Evolutionary conservation across 2,888 invertebrate genomes (phyloP).

Genomic region (Steromphala cineraria): DNA sequence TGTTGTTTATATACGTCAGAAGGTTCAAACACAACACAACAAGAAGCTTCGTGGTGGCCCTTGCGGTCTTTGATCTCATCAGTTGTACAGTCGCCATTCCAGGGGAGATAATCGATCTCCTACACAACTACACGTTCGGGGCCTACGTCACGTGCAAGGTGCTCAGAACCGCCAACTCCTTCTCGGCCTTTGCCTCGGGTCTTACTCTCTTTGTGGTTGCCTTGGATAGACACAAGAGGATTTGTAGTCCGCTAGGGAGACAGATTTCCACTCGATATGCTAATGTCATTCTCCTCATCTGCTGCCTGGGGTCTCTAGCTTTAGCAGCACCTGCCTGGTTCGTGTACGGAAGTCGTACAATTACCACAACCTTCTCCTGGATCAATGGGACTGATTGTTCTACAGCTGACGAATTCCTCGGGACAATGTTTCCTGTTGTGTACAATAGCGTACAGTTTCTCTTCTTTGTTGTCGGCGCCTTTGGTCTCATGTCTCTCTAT

Average conservation of each 20-base stretch:
- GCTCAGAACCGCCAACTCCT: constrained; percentile 39
- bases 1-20: constrained; percentile 21
- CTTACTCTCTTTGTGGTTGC: constrained; percentile 43
- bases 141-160: constrained; percentile 21
- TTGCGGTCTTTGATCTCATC: constrained; percentile 22
- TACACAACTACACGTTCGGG: constrained; percentile 22
- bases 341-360: constrained; percentile 32
- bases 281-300: constrained; percentile 24
- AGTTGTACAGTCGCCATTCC: constrained; percentile 26
- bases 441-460: constrained; percentile 38
- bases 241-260: not conserved
- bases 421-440: constrained; percentile 30
- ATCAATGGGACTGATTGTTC: constrained; percentile 42
- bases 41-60: constrained; percentile 22
- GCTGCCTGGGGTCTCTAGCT: constrained; percentile 17
- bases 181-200: constrained; percentile 44
- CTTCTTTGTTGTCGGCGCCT: constrained; percentile 31
- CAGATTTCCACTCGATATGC: constrained; percentile 4
- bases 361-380: constrained; percentile 12
- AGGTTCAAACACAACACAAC: constrained; percentile 22
- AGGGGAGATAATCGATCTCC: constrained; percentile 28
- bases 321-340: constrained; percentile 32
- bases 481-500: constrained; percentile 35
- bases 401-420: constrained; percentile 25
- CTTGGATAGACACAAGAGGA: constrained; percentile 31